Percentiles rank a stretch among this genome's conserved stretches.
phyloP scores from a whole-genome alignment of 2,797 vertebrate species.

The Lacerta agilis region DNA sequence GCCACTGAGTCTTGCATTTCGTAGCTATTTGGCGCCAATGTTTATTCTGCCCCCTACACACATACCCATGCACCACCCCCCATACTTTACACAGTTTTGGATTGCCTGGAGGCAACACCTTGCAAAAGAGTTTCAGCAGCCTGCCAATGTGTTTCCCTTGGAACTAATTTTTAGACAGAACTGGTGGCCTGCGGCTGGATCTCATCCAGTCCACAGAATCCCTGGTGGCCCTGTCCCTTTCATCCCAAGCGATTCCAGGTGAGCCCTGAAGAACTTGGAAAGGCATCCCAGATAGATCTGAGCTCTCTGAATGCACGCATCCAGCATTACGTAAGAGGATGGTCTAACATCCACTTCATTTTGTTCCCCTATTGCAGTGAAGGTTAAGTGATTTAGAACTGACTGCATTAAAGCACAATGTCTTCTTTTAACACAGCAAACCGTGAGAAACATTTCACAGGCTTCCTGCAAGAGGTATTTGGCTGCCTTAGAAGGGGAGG shows the following conservation, averaged over 20 bases:
- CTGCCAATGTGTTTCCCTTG: too few species aligned
- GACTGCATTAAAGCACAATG: neutral
- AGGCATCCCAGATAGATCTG: too few species aligned
- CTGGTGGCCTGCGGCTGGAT: neutral
- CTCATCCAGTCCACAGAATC: neutral
- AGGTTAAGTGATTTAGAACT: neutral
- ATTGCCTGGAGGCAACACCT: too few species aligned
- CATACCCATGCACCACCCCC: too few species aligned
- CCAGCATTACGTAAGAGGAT: neutral
- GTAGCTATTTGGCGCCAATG: neutral
- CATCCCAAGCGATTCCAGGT: neutral
- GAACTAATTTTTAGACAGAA: neutral
- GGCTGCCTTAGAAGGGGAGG: neutral
- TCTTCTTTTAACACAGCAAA: neutral
- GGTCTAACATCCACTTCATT: neutral
- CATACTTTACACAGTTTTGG: too few species aligned
- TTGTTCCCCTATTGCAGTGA: neutral
- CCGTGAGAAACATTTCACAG: neutral
- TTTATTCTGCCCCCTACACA: too few species aligned
- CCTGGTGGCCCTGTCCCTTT: neutral
- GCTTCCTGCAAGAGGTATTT: neutral
- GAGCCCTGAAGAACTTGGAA: neutral
- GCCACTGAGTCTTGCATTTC: neutral
- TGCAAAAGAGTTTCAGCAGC: too few species aligned
- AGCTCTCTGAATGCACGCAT: too few species aligned